Conservation (phyloP, 2,888 invertebrate species). For the Lapara coniferarum region DNA sequence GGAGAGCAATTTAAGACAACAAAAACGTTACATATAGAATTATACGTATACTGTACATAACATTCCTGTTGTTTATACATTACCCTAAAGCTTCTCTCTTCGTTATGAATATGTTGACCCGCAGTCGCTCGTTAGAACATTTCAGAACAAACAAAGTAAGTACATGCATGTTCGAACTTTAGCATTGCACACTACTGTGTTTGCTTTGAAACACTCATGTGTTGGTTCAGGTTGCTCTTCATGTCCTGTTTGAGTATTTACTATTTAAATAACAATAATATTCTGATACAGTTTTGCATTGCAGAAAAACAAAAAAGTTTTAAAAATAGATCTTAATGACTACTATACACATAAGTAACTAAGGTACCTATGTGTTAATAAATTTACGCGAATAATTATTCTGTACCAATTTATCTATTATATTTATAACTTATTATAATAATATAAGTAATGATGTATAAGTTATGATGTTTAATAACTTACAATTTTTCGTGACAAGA, state of each 20-base stretch:
- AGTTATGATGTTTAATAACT: no score
- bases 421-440: no score
- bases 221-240: constrained; percentile 24
- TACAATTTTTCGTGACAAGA: no score
- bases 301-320: no score
- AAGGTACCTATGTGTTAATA: no score
- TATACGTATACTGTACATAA: constrained; percentile 82
- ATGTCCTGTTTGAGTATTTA: background rate
- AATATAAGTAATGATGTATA: no score
- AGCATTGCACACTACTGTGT: constrained; percentile 84
- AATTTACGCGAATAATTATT: no score
- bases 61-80: constrained; percentile 84
- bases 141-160: constrained; percentile 84
- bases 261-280: background rate
- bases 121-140: constrained; percentile 56
- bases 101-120: constrained; percentile 1
- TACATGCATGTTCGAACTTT: constrained; percentile 78
- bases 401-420: no score
- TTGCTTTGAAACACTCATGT: constrained; percentile 76
- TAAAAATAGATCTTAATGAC: no score
- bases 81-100: constrained; percentile 66
- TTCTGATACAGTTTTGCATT: no score
- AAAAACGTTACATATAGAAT: constrained; percentile 85
- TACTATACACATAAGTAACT: no score
- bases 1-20: constrained; percentile 83